A percentile compares a stretch with the other conserved stretches of the same genome.
Conservation (phyloP, 2,797 vertebrate genomes). For the Lagorchestes hirsutus region DNA sequence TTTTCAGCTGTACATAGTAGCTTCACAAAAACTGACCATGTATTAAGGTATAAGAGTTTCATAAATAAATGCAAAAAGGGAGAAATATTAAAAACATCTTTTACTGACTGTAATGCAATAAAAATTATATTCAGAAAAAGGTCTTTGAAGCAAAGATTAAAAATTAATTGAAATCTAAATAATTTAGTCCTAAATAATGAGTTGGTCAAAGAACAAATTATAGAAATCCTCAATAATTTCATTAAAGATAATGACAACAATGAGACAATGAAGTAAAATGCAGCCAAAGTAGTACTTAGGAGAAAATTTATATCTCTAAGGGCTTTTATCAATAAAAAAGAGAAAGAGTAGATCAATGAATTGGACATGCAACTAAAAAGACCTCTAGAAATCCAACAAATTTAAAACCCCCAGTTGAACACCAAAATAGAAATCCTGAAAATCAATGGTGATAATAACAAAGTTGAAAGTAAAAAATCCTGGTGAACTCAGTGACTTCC, state of each 20-base stretch:
- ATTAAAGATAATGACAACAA: neutral
- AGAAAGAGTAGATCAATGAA: neutral
- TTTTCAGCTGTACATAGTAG: neutral
- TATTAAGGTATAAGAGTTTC: neutral
- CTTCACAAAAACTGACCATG: slow-evolving; percentile 1
- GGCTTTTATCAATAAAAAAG: neutral
- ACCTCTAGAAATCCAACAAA: neutral
- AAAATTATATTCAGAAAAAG: neutral
- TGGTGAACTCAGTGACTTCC: too few species aligned
- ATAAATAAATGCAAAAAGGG: neutral
- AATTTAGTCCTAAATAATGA: neutral
- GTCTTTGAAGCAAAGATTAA: neutral
- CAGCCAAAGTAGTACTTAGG: neutral
- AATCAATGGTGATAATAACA: neutral
- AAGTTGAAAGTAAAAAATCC: neutral
- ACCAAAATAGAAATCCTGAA: neutral
- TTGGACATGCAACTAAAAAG: neutral
- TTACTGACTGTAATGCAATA: neutral
- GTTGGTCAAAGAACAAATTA: neutral
- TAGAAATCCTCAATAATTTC: slow-evolving; percentile 1
- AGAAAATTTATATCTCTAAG: neutral
- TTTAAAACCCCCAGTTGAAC: neutral
- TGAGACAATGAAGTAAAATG: neutral
- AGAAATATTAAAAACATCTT: neutral
- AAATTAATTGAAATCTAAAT: neutral